phyloP scores from a whole-genome alignment of 2,797 vertebrate species.

The Molothrus aeneus region DNA sequence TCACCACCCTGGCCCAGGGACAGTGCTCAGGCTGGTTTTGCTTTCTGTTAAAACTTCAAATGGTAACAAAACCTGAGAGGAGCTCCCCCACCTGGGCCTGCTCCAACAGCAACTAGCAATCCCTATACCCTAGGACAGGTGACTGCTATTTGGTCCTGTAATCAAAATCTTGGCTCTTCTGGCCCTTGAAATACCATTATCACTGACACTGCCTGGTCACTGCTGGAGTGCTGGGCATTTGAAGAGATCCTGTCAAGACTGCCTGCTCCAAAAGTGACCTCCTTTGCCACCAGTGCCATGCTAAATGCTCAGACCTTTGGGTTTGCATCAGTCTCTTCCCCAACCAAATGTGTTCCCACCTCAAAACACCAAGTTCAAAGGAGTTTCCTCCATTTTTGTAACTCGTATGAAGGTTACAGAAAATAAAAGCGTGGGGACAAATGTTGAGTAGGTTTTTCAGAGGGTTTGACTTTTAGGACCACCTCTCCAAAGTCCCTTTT shows the following conservation, averaged over 20 bases:
- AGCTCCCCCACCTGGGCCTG: not conserved
- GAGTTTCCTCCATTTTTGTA: not conserved
- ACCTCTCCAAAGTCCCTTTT: conserved; percentile 45
- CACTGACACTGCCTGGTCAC: not conserved
- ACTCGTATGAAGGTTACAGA: not conserved
- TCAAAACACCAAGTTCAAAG: not conserved
- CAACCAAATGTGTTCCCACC: not conserved
- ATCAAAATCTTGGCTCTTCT: not conserved
- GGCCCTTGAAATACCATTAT: not conserved
- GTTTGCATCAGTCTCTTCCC: not conserved
- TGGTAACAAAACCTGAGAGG: not conserved
- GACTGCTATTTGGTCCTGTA: conserved; percentile 39
- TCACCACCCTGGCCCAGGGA: not conserved
- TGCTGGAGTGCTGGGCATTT: conserved; percentile 2
- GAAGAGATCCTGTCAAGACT: not conserved
- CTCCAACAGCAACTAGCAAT: not conserved
- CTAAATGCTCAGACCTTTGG: not conserved
- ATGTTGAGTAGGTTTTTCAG: not conserved
- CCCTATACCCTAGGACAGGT: not conserved
- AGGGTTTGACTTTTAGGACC: conserved; percentile 15
- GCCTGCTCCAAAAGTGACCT: not conserved
- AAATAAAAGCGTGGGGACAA: conserved; percentile 5
- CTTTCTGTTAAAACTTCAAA: not conserved
- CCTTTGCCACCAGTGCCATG: not conserved
- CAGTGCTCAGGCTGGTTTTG: not conserved